phyloP scores from a whole-genome alignment of 2,888 invertebrate genomes.

The Eupithecia subumbrata region DNA sequence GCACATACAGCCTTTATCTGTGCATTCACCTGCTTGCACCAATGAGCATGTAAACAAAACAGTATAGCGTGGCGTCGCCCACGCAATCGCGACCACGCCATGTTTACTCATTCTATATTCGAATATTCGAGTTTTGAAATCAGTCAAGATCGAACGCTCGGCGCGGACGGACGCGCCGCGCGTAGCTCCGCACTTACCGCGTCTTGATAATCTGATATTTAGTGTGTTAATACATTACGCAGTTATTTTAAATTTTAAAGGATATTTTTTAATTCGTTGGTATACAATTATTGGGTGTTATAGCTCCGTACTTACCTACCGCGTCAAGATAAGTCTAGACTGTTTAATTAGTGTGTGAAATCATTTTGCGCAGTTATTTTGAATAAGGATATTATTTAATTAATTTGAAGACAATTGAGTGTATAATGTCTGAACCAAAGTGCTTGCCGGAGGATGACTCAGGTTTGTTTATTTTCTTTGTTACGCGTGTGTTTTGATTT shows the following conservation, averaged over 20 bases:
- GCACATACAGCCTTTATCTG: conserved; percentile 7
- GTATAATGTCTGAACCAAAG: conserved; percentile 57
- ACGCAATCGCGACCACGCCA: conserved; percentile 47
- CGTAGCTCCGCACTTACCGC: conserved; percentile 32
- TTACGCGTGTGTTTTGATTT: conserved; percentile 22
- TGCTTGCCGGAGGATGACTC: conserved; percentile 57
- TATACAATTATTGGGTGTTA: not conserved
- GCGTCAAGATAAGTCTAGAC: conserved; percentile 19
- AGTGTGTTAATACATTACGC: conserved; percentile 38
- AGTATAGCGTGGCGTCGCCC: conserved; percentile 39
- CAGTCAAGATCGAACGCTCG: conserved; percentile 62
- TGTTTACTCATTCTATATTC: conserved; percentile 58
- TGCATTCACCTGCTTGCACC: conserved; percentile 33
- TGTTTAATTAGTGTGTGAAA: conserved; percentile 23
- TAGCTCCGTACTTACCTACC: conserved; percentile 28
- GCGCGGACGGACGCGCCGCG: conserved; percentile 56
- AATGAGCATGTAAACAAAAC: conserved; percentile 42
- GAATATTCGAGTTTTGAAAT: conserved; percentile 10
- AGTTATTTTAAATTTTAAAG: conserved; percentile 27
- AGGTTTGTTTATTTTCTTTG: conserved; percentile 52
- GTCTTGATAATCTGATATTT: conserved; percentile 22
- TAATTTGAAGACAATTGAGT: conserved; percentile 3
- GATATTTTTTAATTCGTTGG: not conserved
- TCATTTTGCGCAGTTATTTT: conserved; percentile 43
- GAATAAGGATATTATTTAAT: not conserved